Conservation (phyloP, 2,797 vertebrate species). For the Zalophus californianus region DNA sequence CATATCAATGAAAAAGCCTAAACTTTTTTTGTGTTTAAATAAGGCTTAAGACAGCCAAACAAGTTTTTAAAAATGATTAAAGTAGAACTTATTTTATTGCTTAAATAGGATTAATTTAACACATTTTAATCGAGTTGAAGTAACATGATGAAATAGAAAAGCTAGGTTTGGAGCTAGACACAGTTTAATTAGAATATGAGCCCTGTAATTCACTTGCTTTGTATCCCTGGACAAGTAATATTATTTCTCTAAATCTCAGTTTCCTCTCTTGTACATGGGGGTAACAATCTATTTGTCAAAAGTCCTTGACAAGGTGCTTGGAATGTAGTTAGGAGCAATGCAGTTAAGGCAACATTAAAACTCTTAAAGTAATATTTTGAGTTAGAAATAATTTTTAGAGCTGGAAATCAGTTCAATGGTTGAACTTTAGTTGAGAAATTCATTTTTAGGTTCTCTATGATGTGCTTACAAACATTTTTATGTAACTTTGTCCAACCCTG, state of each 20-base stretch:
- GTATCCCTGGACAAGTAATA: not conserved
- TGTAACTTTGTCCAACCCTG: not conserved
- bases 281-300: constrained; percentile 28
- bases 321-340: not conserved
- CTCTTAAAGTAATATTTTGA: not conserved
- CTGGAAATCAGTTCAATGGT: not conserved
- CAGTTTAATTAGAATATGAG: constrained; percentile 52
- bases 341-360: constrained; percentile 17
- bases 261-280: not conserved
- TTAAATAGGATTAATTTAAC: constrained; percentile 57
- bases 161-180: constrained; percentile 34
- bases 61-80: constrained; percentile 60
- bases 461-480: constrained; percentile 30
- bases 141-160: constrained; percentile 42
- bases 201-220: constrained; percentile 10
- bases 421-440: constrained; percentile 21
- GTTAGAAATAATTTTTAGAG: constrained; percentile 43
- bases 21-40: constrained; percentile 58
- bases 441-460: constrained; percentile 31
- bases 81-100: constrained; percentile 43
- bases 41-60: not conserved
- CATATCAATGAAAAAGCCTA: not conserved
- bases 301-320: not conserved
- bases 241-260: constrained; percentile 53
- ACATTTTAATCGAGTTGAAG: constrained; percentile 49